These are phyloP conservation scores for Melanogrammus aeglefinus DNA, from an alignment of 2,797 vertebrate genomes.

Conservation along the genomic window DNA sequence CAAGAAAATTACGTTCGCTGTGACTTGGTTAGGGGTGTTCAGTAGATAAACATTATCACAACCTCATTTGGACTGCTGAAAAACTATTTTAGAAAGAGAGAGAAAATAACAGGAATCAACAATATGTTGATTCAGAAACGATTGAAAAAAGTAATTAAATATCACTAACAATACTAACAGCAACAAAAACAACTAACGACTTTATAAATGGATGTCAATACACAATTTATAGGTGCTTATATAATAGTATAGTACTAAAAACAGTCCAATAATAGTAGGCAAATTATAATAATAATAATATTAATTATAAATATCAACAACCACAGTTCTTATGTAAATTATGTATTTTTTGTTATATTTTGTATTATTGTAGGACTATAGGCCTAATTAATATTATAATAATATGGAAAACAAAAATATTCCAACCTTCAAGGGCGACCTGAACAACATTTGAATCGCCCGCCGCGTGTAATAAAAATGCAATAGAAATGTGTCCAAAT, in stretches of 20 bases:
- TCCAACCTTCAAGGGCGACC: constrained; percentile 28
- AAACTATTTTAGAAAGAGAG: background rate
- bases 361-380: background rate
- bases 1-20: too few relatives aligned
- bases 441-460: background rate
- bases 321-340: background rate
- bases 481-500: background rate
- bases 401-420: constrained; percentile 7
- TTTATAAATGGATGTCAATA: background rate
- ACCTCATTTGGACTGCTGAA: background rate
- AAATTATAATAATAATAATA: background rate
- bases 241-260: background rate
- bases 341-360: background rate
- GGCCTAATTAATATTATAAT: background rate
- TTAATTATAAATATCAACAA: background rate
- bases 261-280: background rate
- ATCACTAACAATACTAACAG: background rate
- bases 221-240: background rate
- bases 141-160: background rate
- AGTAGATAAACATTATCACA: background rate
- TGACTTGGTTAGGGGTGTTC: background rate
- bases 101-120: background rate
- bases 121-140: background rate
- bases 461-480: background rate
- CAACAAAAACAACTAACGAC: background rate